Conservation (phyloP, 2,888 invertebrate species). For the Cabera pusaria region DNA sequence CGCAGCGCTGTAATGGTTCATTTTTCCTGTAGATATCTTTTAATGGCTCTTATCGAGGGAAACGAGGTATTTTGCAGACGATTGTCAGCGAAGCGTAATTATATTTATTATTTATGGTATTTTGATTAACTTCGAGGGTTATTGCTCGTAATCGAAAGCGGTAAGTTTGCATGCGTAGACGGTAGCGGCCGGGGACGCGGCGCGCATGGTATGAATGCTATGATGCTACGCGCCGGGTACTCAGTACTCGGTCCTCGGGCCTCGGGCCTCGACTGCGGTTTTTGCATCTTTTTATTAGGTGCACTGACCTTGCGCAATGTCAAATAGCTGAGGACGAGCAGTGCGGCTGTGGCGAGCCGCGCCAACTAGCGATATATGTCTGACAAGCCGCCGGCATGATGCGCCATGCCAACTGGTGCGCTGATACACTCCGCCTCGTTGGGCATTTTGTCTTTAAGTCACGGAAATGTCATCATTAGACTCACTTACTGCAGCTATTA, state of each 20-base stretch:
- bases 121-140: constrained; percentile 9
- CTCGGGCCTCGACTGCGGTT: constrained; percentile 36
- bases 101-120: constrained; percentile 12
- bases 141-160: constrained; percentile 67
- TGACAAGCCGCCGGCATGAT: too few relatives aligned
- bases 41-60: constrained; percentile 31
- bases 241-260: too few relatives aligned
- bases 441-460: constrained; percentile 57
- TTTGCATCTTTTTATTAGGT: constrained; percentile 80
- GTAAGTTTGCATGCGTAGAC: constrained; percentile 63
- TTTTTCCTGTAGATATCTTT: constrained; percentile 31
- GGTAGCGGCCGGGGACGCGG: constrained; percentile 48
- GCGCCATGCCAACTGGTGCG: constrained; percentile 59
- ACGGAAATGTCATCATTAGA: constrained; percentile 47
- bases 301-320: constrained; percentile 82
- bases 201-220: constrained; percentile 45
- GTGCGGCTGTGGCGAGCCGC: constrained; percentile 39
- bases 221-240: constrained; percentile 22
- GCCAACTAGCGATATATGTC: constrained; percentile 54
- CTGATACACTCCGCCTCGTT: constrained; percentile 29
- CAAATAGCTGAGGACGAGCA: constrained; percentile 75
- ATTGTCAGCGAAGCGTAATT: constrained; percentile 16
- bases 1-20: constrained; percentile 25
- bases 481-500: too few relatives aligned
- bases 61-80: constrained; percentile 23